Evolutionary conservation across 2,797 vertebrate genomes (phyloP), one percentile per base, ranked within the genome.

Genomic region (Hemibagrus guttatus): DNA sequence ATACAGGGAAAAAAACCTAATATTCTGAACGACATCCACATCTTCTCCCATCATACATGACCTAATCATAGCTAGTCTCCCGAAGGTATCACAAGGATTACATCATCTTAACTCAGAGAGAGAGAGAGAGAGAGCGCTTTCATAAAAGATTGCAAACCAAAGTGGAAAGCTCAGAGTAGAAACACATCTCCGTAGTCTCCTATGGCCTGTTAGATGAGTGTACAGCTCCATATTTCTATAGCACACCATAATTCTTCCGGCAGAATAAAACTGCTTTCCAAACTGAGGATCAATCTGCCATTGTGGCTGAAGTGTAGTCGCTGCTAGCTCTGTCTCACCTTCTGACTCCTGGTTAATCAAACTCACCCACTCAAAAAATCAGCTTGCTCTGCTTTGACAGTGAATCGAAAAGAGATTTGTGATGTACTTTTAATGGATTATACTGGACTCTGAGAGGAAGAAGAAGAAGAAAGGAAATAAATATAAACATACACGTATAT

Each of bases 251-350:
- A 35, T 39, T 58, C 54, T 79, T 59, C 28, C 2, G 4, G 19
- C 54, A 39, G 76, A 21, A 58, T 21, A 35, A 79, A 23, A 79
- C 31, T 59, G 28, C 76, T 79, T 79, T 78, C 54, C 23, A 79
- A 58, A 59, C 76, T 3, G 31, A 58, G 19, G 76, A 58, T 59
- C 54, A 35, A 58, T 79, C 75, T 79, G 54, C 17, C 17, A 39
- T 79, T 39, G 17, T 39, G 75, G 19, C 58, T 78, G 52, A 11
- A 49, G 31, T 54, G 3, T 1, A 12, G 75, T 78, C 49, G 4
- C 74, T 56, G 74, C 72, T 28, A 56, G 49, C n/a, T 9, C 31
- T 79, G 9, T 58, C 54, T 79, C 76, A 54, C 8, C 14, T 56
- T 78, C n/a, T 54, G 46, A 7, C 14, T 52, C n/a, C 56, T 21